Evolutionary conservation across 2,888 invertebrate species (phyloP).

Genomic region (Synanthedon myopaeformis): DNA sequence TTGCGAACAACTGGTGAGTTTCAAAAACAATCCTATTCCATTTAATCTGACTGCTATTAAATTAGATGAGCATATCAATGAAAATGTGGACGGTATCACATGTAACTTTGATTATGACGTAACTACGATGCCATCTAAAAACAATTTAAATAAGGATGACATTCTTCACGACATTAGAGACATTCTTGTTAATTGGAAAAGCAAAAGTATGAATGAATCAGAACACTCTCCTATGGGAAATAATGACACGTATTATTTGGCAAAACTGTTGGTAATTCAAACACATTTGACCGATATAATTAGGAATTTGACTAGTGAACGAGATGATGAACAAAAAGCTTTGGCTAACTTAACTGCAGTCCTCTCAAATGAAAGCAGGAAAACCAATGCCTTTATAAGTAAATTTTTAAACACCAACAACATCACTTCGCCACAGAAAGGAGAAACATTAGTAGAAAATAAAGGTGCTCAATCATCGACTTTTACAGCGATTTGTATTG

Average conservation of each 20-base stretch:
- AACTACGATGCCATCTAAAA: background rate
- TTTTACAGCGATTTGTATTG: slow-evolving; percentile 21
- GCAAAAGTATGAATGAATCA: background rate
- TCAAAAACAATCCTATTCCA: slow-evolving; percentile 13
- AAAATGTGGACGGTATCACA: slow-evolving; percentile 24
- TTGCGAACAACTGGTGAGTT: slow-evolving; percentile 28
- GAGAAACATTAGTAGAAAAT: background rate
- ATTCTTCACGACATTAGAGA: slow-evolving; percentile 17
- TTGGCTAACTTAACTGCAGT: background rate
- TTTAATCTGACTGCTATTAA: slow-evolving; percentile 26
- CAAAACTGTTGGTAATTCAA: background rate
- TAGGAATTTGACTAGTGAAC: too few species aligned
- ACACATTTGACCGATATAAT: too few species aligned
- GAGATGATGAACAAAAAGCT: background rate
- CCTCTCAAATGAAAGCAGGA: slow-evolving; percentile 5
- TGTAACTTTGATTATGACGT: slow-evolving; percentile 11
- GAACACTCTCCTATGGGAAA: background rate
- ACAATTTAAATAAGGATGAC: slow-evolving; percentile 3
- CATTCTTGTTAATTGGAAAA: slow-evolving; percentile 11
- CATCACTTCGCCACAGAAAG: background rate
- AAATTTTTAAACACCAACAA: slow-evolving; percentile 11
- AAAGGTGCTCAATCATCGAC: slow-evolving; percentile 5
- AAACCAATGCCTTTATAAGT: slow-evolving; percentile 13
- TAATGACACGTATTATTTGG: slow-evolving; percentile 3
- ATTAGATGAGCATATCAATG: slow-evolving; percentile 17